Conservation (phyloP, 2,797 vertebrate genomes). For the Arnoldichthys spilopterus region DNA sequence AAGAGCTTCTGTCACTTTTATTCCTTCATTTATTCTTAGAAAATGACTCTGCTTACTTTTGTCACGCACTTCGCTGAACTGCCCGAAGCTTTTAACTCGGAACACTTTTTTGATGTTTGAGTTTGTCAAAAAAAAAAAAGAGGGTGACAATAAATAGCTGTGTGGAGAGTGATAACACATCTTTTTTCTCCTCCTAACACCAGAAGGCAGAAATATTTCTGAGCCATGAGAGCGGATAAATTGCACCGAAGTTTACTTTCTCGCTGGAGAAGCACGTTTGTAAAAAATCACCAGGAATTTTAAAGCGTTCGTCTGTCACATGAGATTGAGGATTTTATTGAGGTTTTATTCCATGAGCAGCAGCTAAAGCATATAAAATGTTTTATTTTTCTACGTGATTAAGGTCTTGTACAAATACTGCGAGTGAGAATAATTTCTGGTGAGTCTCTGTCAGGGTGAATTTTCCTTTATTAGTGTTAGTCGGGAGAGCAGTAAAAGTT, state of each 20-base stretch:
- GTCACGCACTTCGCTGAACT: not conserved
- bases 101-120: not conserved
- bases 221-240: not conserved
- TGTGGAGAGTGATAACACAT: not conserved
- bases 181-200: not conserved
- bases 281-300: not conserved
- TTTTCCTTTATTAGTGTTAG: slow-evolving; percentile 16
- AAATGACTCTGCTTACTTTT: not conserved
- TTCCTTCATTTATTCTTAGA: not conserved
- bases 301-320: too few relatives aligned
- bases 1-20: too few relatives aligned
- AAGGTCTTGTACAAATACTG: slow-evolving; percentile 26
- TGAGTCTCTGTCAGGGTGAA: not conserved
- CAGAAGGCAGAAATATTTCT: not conserved
- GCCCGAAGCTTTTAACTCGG: not conserved
- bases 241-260: not conserved
- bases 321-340: not conserved
- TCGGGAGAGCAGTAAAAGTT: not conserved
- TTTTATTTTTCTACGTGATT: slow-evolving; percentile 14
- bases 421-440: not conserved
- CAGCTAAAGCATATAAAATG: slow-evolving; percentile 28
- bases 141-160: not conserved
- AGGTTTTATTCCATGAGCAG: not conserved
- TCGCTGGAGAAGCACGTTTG: not conserved
- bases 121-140: not conserved